phyloP scores from a whole-genome alignment of 2,888 invertebrate species.

The Mamestra brassicae region DNA sequence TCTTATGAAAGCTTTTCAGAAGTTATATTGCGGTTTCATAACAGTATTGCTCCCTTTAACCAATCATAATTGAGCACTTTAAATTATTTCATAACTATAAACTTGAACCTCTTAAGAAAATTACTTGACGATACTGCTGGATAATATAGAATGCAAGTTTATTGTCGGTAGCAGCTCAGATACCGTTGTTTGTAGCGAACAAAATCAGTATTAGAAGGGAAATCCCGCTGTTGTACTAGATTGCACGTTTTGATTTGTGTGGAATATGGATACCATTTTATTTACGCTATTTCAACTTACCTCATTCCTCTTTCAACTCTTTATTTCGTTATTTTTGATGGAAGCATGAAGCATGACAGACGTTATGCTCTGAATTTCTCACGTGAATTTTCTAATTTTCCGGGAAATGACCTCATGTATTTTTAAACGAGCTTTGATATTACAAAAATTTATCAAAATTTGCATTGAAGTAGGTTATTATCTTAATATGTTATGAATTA shows the following conservation, averaged over 20 bases:
- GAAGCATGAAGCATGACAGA: background rate
- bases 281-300: background rate
- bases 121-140: slow-evolving; percentile 3
- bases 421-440: background rate
- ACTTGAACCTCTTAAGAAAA: slow-evolving; percentile 35
- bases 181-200: slow-evolving; percentile 1
- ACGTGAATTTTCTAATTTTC: slow-evolving; percentile 4
- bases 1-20: background rate
- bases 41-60: background rate
- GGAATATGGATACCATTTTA: background rate
- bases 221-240: slow-evolving; percentile 1
- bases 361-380: background rate
- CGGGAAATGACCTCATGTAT: slow-evolving; percentile 14
- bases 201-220: background rate
- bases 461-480: slow-evolving; percentile 3
- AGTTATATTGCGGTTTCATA: slow-evolving; percentile 11
- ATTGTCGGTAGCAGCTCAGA: background rate
- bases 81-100: slow-evolving; percentile 18
- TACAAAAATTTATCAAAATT: slow-evolving; percentile 8
- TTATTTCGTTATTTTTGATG: slow-evolving; percentile 8
- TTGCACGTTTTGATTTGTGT: slow-evolving; percentile 20
- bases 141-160: slow-evolving; percentile 14
- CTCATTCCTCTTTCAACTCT: background rate
- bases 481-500: background rate
- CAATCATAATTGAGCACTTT: slow-evolving; percentile 25